Evolutionary conservation across 1,140 invertebrate species (phyloP), one percentile per base, ranked within the genome.

Genomic region (Aphelinus atriplicis): DNA sequence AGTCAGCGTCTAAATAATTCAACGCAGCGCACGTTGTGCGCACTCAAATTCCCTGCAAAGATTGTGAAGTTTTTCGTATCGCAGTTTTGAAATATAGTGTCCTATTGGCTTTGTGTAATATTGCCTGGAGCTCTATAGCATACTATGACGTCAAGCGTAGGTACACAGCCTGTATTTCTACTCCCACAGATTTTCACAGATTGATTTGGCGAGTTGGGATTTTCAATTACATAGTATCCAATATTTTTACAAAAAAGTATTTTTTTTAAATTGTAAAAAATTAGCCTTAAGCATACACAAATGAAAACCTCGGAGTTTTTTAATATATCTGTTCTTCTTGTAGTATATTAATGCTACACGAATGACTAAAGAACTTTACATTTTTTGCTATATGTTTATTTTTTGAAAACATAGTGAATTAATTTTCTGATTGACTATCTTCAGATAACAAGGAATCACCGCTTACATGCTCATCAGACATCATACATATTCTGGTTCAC

Each of bases 281-380:
- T 5, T 50, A 71, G n/a, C 69, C 69, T 53, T 10, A 55, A 46
- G 26, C 58, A 53, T 10, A 58, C 66, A 42, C 66, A 68, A 1
- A 73, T 66, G n/a, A 73, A 66, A 42, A 73, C 60, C 10, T 73
- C 71, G 9, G 57, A 43, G 46, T 72, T 64, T 72, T 47, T 64
- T n/a, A 64, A 48, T 7, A 73, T 51, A 3, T 56, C 9, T n/a
- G 9, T 73, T 66, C 63, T 48, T 58, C 51, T 63, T 56, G 65
- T 10, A 42, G 9, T 43, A 42, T n/a, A 2, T n/a, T 58, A 1
- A 66, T 66, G 45, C 63, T 73, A 26, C 71, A 6, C 1, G 55
- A 43, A 55, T 73, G 66, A 26, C 43, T 66, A 58, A n/a, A 68
- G 26, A 26, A 26, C 9, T 53, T 53, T 53, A 53, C 9, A 53